Evolutionary conservation across 2,888 invertebrate genomes (phyloP).

Genomic region (Hemaris fuciformis): DNA sequence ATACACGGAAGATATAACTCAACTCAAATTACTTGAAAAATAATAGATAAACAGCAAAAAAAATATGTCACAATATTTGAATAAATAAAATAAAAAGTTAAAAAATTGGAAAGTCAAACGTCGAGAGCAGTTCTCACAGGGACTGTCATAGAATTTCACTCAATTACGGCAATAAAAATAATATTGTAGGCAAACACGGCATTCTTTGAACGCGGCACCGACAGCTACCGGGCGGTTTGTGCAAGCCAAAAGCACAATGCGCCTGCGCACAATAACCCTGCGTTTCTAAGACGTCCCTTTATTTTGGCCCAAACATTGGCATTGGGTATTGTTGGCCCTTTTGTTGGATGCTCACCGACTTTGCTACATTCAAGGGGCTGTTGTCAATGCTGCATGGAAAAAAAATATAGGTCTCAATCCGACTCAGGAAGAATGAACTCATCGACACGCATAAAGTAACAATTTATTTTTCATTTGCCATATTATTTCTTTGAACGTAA

Average conservation of each 20-base stretch:
- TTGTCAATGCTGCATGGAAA: slow-evolving; percentile 45
- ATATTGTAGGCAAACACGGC: slow-evolving; percentile 73
- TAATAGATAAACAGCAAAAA: neutral
- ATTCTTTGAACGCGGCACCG: slow-evolving; percentile 63
- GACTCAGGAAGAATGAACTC: slow-evolving; percentile 47
- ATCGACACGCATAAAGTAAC: slow-evolving; percentile 49
- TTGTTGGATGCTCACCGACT: slow-evolving; percentile 79
- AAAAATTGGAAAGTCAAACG: slow-evolving; percentile 67
- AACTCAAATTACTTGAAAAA: neutral
- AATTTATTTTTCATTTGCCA: slow-evolving; percentile 39
- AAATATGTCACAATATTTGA: slow-evolving; percentile 18
- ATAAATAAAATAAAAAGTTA: slow-evolving; percentile 33
- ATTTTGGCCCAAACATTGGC: slow-evolving; percentile 78
- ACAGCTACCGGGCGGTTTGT: slow-evolving; percentile 77
- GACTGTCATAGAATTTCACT: slow-evolving; percentile 48
- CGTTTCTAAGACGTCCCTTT: slow-evolving; percentile 70
- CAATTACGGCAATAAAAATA: slow-evolving; percentile 79
- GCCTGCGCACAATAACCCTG: slow-evolving; percentile 54
- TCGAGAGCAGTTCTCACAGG: slow-evolving; percentile 51
- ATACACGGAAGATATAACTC: neutral
- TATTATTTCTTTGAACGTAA: slow-evolving; percentile 30
- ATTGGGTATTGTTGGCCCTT: slow-evolving; percentile 70
- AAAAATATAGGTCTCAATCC: slow-evolving; percentile 57
- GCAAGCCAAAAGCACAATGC: slow-evolving; percentile 70
- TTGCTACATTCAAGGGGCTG: slow-evolving; percentile 64